Base-by-base conservation (phyloP, 2,113 vertebrate species). In the Egretta garzetta region DNA sequence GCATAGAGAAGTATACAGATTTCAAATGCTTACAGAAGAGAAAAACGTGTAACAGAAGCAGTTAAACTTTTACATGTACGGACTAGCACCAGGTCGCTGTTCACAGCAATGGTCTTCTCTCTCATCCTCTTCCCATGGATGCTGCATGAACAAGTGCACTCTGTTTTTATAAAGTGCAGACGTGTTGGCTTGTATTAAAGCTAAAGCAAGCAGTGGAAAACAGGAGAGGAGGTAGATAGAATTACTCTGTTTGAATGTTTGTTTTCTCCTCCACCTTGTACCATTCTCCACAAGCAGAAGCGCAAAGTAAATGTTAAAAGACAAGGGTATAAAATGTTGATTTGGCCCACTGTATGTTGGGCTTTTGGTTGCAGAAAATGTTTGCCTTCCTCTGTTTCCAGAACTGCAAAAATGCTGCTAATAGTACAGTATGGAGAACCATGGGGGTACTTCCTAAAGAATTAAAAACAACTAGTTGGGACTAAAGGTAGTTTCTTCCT, bases 81-180 rank as follows among this genome's bases (percentile, higher is more conserved):
- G 10, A 41, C 64, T 94, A 92, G 88, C 59, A 63, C 55, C 84
- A 81, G 73, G 75, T 55, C 27, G 4, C 37, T 86, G 47, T 47
- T 95, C 50, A 32, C 3, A 39, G 74, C 68, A 81, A 81, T 91
- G 74, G 80, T 96, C 62, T 83, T 92, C 59, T 88, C 77, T 93
- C 87, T 84, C 5, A 1, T 55, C 56, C 43, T 67, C 72, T 94
- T 96, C 88, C 22, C 53, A 80, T 47, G 45, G 80, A 73, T 86
- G 85, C 76, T 73, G 66, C 83, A 80, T 30, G 77, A 97, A 95
- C 94, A 98, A 96, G 87, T 98, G 94, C 53, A 68, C 27, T 83
- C 95, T 98, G 94, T 97, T 97, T 98, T 98, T 97, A 88, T 73
- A 66, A 97, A 94, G 74, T 64, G 53, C 53, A 94, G 84, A 97